Evolutionary conservation across 2,888 invertebrate genomes (phyloP).

Genomic region (Calliphora vomitoria): DNA sequence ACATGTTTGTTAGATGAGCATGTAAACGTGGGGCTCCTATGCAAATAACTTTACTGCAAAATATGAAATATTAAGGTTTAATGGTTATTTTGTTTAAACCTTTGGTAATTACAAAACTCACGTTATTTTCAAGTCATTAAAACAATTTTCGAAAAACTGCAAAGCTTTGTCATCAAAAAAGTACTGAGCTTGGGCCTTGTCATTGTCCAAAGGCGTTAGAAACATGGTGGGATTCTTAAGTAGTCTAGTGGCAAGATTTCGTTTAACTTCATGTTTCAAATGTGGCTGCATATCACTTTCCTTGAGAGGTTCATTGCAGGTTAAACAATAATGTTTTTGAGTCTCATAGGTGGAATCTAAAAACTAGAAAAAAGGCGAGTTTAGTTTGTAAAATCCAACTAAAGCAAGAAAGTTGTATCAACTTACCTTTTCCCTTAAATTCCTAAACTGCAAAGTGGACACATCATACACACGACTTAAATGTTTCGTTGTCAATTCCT

Average conservation of each 20-base stretch:
- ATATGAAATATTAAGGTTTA: neutral
- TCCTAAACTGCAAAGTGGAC: conserved; percentile 68
- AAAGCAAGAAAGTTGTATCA: neutral
- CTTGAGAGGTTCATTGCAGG: conserved; percentile 87
- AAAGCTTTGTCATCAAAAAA: conserved; percentile 90
- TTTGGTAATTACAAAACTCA: conserved; percentile 78
- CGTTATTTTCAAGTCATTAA: conserved; percentile 87
- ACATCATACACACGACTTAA: conserved; percentile 69
- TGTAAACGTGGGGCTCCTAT: conserved; percentile 94
- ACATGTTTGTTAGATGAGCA: conserved; percentile 86
- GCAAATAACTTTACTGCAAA: conserved; percentile 90
- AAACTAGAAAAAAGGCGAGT: conserved; percentile 46
- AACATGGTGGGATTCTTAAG: conserved; percentile 88
- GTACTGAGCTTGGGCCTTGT: conserved; percentile 94
- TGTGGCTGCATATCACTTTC: conserved; percentile 84
- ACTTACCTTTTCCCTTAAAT: conserved; percentile 72
- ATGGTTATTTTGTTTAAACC: neutral
- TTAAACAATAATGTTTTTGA: conserved; percentile 86
- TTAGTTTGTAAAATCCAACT: no score
- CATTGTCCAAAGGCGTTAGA: conserved; percentile 89
- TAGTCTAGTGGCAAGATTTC: conserved; percentile 86
- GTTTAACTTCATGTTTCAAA: conserved; percentile 86
- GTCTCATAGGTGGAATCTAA: conserved; percentile 28
- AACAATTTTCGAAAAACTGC: conserved; percentile 87
- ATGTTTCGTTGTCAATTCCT: conserved; percentile 74